Conservation (phyloP, 2,888 invertebrate genomes). For the Pseudococcus longispinus region DNA sequence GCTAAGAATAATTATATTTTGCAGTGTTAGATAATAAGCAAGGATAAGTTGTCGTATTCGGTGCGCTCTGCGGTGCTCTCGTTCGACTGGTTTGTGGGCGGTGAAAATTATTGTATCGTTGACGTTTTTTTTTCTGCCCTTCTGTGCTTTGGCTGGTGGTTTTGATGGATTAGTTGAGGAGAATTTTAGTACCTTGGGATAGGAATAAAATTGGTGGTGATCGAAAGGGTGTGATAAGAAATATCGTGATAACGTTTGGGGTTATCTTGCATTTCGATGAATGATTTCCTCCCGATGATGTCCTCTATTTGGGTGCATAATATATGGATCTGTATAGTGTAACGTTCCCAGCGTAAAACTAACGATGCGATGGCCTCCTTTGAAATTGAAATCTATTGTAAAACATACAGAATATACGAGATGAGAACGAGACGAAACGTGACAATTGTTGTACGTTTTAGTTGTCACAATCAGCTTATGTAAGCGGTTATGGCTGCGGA, state of each 20-base stretch:
- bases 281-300: not conserved
- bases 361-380: not conserved
- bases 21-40: not conserved
- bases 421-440: conserved; percentile 3
- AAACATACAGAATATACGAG: not conserved
- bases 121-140: not conserved
- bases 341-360: not conserved
- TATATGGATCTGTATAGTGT: not conserved
- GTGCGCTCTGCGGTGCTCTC: not conserved
- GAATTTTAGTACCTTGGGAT: too few species aligned
- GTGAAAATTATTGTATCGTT: not conserved
- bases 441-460: not conserved
- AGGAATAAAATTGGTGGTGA: too few species aligned
- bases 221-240: not conserved
- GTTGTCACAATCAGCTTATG: not conserved
- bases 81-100: conserved; percentile 16
- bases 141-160: not conserved
- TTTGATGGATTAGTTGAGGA: too few species aligned
- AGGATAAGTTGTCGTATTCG: conserved; percentile 10
- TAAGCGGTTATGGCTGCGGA: not conserved
- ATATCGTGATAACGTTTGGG: not conserved
- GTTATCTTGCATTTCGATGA: not conserved
- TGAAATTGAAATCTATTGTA: not conserved
- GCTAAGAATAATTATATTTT: conserved; percentile 6
- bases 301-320: not conserved